These are phyloP conservation scores for Zoroaster sp. DNA, from an alignment of 53 echinoderm and acorn worm genomes.

Conservation along the genomic window DNA sequence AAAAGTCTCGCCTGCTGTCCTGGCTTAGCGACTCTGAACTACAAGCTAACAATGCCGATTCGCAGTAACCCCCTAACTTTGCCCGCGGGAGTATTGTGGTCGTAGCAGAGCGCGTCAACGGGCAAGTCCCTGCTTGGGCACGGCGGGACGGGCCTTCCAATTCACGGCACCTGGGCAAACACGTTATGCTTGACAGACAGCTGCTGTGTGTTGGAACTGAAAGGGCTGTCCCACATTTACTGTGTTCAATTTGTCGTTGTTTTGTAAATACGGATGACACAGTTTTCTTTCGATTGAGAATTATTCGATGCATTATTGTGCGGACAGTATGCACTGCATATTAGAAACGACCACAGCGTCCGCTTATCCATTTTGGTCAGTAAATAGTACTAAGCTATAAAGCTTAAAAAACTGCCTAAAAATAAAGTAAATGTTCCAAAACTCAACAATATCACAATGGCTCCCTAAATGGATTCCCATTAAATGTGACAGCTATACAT, in stretches of 20 bases:
- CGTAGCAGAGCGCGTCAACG: background rate
- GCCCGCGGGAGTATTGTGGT: constrained; percentile 27
- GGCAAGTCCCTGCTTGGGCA: constrained; percentile 4
- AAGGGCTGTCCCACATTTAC: constrained; percentile 31
- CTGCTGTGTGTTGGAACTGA: background rate
- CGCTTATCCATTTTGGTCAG: too few species aligned
- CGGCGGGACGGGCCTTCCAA: constrained; percentile 10
- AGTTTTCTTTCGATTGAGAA: background rate
- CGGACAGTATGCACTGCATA: too few species aligned
- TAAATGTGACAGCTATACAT: too few species aligned
- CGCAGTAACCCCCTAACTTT: background rate
- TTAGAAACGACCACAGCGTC: too few species aligned
- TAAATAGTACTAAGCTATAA: too few species aligned
- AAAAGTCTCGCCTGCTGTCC: constrained; percentile 36
- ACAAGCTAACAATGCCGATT: background rate
- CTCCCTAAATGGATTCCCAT: too few species aligned
- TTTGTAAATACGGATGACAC: constrained; percentile 44
- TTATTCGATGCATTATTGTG: background rate
- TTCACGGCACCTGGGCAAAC: constrained; percentile 41
- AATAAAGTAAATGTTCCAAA: too few species aligned
- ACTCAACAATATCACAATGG: too few species aligned
- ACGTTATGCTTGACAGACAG: constrained; percentile 21
- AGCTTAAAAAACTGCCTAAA: too few species aligned
- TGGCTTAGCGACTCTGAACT: constrained; percentile 48
- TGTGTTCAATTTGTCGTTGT: constrained; percentile 2